Evolutionary conservation across 92 coral and sea anemone genomes (phyloP).

Genomic region (Porites cylindrica): DNA sequence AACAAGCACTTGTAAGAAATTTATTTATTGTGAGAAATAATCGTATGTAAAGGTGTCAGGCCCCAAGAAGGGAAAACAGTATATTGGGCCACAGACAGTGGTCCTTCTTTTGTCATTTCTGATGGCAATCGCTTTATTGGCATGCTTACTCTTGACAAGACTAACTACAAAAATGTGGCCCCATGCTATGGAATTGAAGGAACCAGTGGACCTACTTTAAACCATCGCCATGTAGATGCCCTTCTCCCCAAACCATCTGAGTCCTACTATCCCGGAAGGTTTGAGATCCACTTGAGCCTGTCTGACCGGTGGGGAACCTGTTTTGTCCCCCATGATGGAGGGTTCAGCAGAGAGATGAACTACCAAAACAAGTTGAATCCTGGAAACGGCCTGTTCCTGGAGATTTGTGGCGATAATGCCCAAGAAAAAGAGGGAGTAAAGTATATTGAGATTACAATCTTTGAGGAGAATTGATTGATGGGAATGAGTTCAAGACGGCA

Average conservation of each 20-base stretch:
- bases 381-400: conserved; percentile 8
- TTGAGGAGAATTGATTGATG: not conserved
- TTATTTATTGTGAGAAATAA: too few relatives aligned
- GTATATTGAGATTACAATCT: conserved; percentile 16
- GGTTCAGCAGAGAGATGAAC: conserved; percentile 9
- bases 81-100: too few relatives aligned
- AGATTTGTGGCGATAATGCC: conserved; percentile 19
- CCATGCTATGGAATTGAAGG: conserved; percentile 6
- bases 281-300: conserved; percentile 9
- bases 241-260: conserved; percentile 19
- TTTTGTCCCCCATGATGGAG: conserved; percentile 21
- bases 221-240: not conserved
- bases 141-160: not conserved
- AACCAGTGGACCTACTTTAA: not conserved
- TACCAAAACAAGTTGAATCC: conserved; percentile 23
- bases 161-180: not conserved
- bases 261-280: conserved; percentile 20
- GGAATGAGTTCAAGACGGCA: too few relatives aligned
- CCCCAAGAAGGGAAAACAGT: too few relatives aligned
- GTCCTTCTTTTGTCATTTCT: too few relatives aligned
- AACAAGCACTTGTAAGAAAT: too few relatives aligned
- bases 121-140: conserved; percentile 22
- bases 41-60: too few relatives aligned
- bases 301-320: conserved; percentile 1
- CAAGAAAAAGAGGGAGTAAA: conserved; percentile 24